Percentiles rank a stretch among this genome's conserved stretches.
These are phyloP conservation scores for Danio kyathit DNA, from an alignment of 2,797 vertebrate species.

Conservation along the genomic window DNA sequence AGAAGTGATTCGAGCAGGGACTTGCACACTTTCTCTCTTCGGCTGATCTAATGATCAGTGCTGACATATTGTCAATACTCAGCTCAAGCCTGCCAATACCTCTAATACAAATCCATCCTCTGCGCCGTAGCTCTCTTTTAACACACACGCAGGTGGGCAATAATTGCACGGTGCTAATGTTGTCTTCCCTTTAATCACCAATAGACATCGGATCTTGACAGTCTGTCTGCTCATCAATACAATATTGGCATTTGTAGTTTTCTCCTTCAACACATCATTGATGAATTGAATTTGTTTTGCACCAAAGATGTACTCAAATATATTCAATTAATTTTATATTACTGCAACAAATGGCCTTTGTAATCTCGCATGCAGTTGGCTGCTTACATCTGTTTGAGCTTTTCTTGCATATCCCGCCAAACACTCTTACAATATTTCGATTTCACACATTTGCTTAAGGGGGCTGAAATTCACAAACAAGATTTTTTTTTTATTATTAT, in stretches of 20 bases:
- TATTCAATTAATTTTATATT: too few relatives aligned
- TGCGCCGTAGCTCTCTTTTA: constrained; percentile 68
- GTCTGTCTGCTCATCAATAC: background rate
- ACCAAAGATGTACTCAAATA: background rate
- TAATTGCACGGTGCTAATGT: constrained; percentile 25
- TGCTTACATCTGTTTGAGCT: constrained; percentile 19
- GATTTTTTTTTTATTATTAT: constrained; percentile 32
- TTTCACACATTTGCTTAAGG: constrained; percentile 52
- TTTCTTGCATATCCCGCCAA: constrained; percentile 17
- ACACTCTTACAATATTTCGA: constrained; percentile 37
- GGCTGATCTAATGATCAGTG: constrained; percentile 81
- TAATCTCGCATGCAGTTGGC: background rate
- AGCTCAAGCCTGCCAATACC: constrained; percentile 78
- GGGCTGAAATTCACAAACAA: constrained; percentile 24
- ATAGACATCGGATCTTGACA: constrained; percentile 11
- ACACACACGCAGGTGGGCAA: constrained; percentile 52
- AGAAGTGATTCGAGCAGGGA: constrained; percentile 33
- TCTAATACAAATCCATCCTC: constrained; percentile 78
- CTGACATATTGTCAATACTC: constrained; percentile 81
- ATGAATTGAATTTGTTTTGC: background rate
- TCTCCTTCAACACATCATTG: background rate
- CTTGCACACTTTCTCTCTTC: constrained; percentile 53
- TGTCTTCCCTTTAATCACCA: constrained; percentile 36
- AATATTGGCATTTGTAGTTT: constrained; percentile 22
- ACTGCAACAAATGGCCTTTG: background rate